phyloP scores from a whole-genome alignment of 2,888 invertebrate genomes.

The Uloborus plumipes region DNA sequence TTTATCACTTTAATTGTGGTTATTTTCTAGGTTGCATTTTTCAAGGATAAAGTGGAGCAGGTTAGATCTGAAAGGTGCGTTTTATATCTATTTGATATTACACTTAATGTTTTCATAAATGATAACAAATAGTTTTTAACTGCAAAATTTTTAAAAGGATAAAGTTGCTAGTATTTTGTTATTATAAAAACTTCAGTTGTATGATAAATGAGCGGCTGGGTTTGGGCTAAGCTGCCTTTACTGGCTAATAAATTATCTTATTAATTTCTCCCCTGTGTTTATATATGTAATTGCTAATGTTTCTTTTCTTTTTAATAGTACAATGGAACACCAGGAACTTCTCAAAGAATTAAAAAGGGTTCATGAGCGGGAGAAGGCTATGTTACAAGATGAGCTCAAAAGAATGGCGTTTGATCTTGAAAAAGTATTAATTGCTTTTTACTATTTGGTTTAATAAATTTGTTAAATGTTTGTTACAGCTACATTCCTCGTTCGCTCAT shows the following conservation, averaged over 20 bases:
- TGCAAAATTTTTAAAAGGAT: background rate
- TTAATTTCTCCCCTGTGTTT: background rate
- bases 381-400: slow-evolving; percentile 89
- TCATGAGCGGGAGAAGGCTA: slow-evolving; percentile 83
- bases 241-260: too few species aligned
- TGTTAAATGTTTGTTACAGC: slow-evolving; percentile 11
- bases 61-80: slow-evolving; percentile 77
- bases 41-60: slow-evolving; percentile 86
- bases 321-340: slow-evolving; percentile 85
- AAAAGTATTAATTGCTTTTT: slow-evolving; percentile 76
- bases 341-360: slow-evolving; percentile 80
- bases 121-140: background rate
- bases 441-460: background rate
- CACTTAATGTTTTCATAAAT: background rate
- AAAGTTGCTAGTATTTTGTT: background rate
- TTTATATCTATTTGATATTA: too few species aligned
- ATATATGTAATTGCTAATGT: background rate
- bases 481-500: background rate
- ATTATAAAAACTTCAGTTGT: background rate
- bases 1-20: background rate
- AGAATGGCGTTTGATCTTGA: slow-evolving; percentile 86
- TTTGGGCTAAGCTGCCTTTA: too few species aligned
- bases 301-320: slow-evolving; percentile 71
- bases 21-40: slow-evolving; percentile 75
- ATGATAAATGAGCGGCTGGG: too few species aligned